Base-by-base conservation (phyloP, 2,797 vertebrate species). In the Neosilurus mollespiculum region DNA sequence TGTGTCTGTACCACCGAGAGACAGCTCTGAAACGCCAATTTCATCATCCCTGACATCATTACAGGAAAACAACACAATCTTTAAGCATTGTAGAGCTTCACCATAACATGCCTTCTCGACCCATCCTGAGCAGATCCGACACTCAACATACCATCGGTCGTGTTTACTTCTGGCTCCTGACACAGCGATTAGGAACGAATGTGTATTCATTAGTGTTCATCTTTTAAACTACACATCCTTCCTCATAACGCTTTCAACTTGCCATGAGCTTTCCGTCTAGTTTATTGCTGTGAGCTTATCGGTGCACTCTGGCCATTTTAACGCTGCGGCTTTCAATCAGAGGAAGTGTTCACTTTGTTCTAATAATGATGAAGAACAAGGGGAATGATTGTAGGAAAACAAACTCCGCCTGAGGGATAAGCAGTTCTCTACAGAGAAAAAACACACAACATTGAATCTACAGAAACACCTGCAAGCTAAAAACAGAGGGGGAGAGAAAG, bases 381-480 rank as follows among this genome's bases (percentile, higher is more conserved):
- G 24, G 18, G 9, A 64, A 73, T 11, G 58, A 62, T 64, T 34
- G 80, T 62, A 22, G 15, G n/a, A 58, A 82, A 73, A 73, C 70
- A 73, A 75, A 82, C 59, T 75, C 43, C 5, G 43, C 80, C 69
- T 37, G 2, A 4, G 56, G 67, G 81, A 54, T 67, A 22, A 34
- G 81, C 37, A 49, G 58, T 75, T 73, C 49, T 71, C n/a, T 62
- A 26, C 12, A 34, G 43, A 14, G 6, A 70, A 61, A 43, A 12
- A 72, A 73, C 80, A 64, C 24, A 81, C 37, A 62, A 62, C 59
- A 72, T 62, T 11, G 24, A 73, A 73, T 73, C 34, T 64, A 56
- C 18, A 64, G 37, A 72, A 81, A 81, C 69, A 81, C 58, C 69
- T 81, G 69, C 58, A 34, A 81, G 69, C 69, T 34, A 73, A 20